Evolutionary conservation across 2,113 vertebrate genomes (phyloP).

Genomic region (Eurypyga helias): DNA sequence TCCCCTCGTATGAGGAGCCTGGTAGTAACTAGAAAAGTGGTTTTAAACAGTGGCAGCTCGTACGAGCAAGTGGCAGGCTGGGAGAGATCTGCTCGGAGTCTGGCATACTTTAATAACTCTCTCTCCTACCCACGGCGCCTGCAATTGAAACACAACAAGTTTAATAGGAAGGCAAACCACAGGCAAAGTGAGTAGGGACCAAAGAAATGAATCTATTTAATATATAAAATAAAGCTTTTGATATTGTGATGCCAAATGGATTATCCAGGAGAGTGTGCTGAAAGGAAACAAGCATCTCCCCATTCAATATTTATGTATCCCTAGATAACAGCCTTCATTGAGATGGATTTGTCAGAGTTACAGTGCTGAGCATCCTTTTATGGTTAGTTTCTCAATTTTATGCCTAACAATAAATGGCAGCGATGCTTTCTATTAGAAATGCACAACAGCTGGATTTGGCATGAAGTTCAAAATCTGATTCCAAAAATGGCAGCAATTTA

Average conservation of each 20-base stretch:
- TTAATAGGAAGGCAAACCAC: constrained; percentile 2
- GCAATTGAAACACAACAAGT: not conserved
- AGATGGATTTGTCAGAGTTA: constrained; percentile 58
- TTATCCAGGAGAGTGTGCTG: constrained; percentile 31
- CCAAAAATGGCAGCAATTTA: constrained; percentile 54
- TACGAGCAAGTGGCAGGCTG: not conserved
- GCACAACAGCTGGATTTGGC: constrained; percentile 56
- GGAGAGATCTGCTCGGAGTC: not conserved
- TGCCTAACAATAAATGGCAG: constrained; percentile 55
- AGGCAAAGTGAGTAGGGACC: not conserved
- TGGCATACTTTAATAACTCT: not conserved
- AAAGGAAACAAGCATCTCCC: constrained; percentile 41
- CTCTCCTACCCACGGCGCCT: not conserved
- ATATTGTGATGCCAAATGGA: constrained; percentile 32
- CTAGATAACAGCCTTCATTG: constrained; percentile 47
- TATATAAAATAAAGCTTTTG: constrained; percentile 48
- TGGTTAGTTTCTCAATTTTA: constrained; percentile 61
- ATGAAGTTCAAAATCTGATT: constrained; percentile 31
- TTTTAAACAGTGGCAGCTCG: not conserved
- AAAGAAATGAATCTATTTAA: constrained; percentile 38
- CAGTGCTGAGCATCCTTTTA: constrained; percentile 49
- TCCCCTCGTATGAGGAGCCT: not conserved
- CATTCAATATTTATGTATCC: constrained; percentile 58
- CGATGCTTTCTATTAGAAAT: constrained; percentile 6
- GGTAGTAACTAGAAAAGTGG: not conserved